These are phyloP conservation scores for Hylaeus volcanicus DNA, from an alignment of 1,140 invertebrate species.

Conservation along the genomic window DNA sequence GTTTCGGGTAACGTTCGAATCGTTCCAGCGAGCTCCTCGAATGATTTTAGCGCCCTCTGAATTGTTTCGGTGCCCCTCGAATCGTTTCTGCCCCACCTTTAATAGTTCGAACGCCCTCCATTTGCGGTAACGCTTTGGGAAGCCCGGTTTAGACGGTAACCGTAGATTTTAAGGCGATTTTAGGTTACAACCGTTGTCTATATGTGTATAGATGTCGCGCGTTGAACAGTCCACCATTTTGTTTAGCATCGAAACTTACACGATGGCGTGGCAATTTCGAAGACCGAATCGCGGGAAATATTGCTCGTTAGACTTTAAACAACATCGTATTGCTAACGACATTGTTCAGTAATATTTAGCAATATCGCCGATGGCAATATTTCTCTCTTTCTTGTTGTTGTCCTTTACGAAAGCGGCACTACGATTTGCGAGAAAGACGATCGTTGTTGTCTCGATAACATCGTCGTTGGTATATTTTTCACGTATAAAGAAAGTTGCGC, in stretches of 20 bases:
- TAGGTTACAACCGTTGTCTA: conserved; percentile 65
- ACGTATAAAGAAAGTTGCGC: conserved; percentile 14
- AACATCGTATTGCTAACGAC: too few species aligned
- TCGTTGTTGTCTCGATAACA: conserved; percentile 56
- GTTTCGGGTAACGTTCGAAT: too few species aligned
- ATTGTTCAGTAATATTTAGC: too few species aligned
- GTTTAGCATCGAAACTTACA: conserved; percentile 37
- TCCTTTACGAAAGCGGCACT: conserved; percentile 50
- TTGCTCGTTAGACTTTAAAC: conserved; percentile 2
- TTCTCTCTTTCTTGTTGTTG: conserved; percentile 55
- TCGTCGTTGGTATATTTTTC: conserved; percentile 60
- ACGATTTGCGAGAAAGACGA: neutral
- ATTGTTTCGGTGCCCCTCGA: too few species aligned
- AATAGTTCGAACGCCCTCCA: too few species aligned
- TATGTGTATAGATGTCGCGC: conserved; percentile 61
- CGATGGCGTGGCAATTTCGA: conserved; percentile 27
- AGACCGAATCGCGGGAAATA: conserved; percentile 3
- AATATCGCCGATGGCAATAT: conserved; percentile 49
- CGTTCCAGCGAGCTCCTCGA: too few species aligned
- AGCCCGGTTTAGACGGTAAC: conserved; percentile 46
- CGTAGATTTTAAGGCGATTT: conserved; percentile 57
- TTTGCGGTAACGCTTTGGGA: too few species aligned
- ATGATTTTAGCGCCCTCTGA: too few species aligned
- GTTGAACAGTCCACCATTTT: conserved; percentile 43
- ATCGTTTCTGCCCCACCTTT: too few species aligned